Base-by-base conservation (phyloP, 2,888 invertebrate species). In the Pristionchus japonicus region DNA sequence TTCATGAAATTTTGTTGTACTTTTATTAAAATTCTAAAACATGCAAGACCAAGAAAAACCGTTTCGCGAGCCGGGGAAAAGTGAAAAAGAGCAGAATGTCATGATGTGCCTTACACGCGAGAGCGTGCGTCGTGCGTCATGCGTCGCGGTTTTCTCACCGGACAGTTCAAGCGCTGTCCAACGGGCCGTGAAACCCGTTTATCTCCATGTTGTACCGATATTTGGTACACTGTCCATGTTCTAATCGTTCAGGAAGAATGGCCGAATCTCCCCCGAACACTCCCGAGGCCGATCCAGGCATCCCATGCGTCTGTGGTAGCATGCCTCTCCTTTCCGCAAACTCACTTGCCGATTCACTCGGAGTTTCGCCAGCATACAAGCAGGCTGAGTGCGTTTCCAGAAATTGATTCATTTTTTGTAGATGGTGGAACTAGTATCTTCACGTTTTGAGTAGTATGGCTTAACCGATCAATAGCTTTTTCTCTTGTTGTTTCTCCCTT, bases 321-420 rank as follows among this genome's bases (percentile, higher is more conserved):
- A 70, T 86, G 67, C 86, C 86, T 11, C 70, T 86, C 15, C 64
- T 91, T 0, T 88, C 89, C 20, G 94, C 93, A 20, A 94, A 94
- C 89, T 90, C 91, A 17, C 88, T 94, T 17, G 94, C 94, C 3
- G 93, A 94, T 89, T 90, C 93, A 17, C 89, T 94, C 11, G 93
- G 93, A 57, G 94, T 94, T 31, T 93, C 93, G 9, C 94, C 94
- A 34, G 89, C 93, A 6, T 94, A 94, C 87, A 92, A 93, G 43
- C 94, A 94, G 86, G 92, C 93, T 89, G 93, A 93, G 92, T 94
- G 84, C 88, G 92, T 90, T 86, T 52, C 17, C 31, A 34, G 15
- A 74, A 37, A 23, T 20, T 40, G 6, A 6, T 17, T 77, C 31
- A 3, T 40, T 74, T 15, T 74, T 40, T 74, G 23, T 34, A 70